phyloP scores from a whole-genome alignment of 2,797 vertebrate genomes.

The Picus viridis region DNA sequence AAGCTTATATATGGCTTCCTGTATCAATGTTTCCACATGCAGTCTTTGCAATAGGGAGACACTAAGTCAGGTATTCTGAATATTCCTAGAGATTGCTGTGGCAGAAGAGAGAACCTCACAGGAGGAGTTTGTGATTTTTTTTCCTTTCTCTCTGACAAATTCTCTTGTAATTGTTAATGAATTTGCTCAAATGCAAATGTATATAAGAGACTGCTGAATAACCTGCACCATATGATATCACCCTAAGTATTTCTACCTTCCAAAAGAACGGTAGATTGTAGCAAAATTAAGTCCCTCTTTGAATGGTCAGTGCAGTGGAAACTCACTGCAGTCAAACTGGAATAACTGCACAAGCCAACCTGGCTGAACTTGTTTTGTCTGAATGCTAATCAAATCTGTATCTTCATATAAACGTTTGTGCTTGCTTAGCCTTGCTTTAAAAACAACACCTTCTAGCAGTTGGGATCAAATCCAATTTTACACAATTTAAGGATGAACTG shows the following conservation, averaged over 20 bases:
- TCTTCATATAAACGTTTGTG: constrained; percentile 74
- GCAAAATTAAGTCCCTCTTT: constrained; percentile 43
- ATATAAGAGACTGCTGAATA: not conserved
- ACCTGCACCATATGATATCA: not conserved
- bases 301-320: constrained; percentile 38
- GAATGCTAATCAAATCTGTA: constrained; percentile 74
- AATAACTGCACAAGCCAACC: constrained; percentile 51
- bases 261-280: not conserved
- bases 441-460: constrained; percentile 76
- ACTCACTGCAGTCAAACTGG: constrained; percentile 44
- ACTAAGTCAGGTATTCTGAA: not conserved
- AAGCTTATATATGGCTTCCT: not conserved
- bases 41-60: not conserved
- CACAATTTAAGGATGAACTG: constrained; percentile 65
- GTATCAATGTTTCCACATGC: not conserved
- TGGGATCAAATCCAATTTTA: constrained; percentile 73
- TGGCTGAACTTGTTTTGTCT: constrained; percentile 78
- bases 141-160: constrained; percentile 5
- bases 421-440: constrained; percentile 80
- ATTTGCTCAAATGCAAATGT: constrained; percentile 5
- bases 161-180: not conserved
- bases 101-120: not conserved
- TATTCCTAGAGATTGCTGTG: not conserved
- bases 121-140: not conserved
- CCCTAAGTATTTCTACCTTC: constrained; percentile 38